Evolutionary conservation across 2,797 vertebrate species (phyloP).

Genomic region (Clarias platycephalus): DNA sequence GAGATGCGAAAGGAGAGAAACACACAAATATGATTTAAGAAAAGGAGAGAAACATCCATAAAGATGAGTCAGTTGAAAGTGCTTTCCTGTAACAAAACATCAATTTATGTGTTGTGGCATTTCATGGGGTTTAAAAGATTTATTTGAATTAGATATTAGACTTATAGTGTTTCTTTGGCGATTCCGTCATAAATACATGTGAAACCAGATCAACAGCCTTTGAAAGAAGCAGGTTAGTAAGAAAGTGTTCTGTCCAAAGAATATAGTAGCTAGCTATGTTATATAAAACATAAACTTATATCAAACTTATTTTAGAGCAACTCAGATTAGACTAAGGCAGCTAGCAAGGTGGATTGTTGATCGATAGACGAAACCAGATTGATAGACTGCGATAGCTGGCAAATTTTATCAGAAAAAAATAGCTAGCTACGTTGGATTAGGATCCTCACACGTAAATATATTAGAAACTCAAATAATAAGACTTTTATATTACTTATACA

Average conservation of each 20-base stretch:
- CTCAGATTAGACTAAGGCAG: background rate
- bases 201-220: background rate
- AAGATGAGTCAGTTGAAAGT: slow-evolving; percentile 1
- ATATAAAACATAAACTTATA: too few relatives aligned
- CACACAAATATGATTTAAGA: slow-evolving; percentile 35
- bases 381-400: background rate
- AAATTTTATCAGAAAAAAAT: background rate
- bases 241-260: background rate
- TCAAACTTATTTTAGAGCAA: too few relatives aligned
- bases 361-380: too few relatives aligned
- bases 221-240: background rate
- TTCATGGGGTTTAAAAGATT: background rate
- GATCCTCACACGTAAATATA: too few relatives aligned
- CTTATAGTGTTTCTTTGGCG: background rate
- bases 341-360: background rate
- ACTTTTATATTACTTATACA: background rate
- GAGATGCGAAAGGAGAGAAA: slow-evolving; percentile 54
- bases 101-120: background rate
- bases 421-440: background rate
- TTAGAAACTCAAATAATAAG: background rate
- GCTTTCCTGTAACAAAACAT: slow-evolving; percentile 8
- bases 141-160: background rate
- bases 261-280: background rate
- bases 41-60: background rate
- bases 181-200: background rate